Conservation (phyloP, 1,140 invertebrate genomes). For the Pachyrhynchus sulphureomaculatus region DNA sequence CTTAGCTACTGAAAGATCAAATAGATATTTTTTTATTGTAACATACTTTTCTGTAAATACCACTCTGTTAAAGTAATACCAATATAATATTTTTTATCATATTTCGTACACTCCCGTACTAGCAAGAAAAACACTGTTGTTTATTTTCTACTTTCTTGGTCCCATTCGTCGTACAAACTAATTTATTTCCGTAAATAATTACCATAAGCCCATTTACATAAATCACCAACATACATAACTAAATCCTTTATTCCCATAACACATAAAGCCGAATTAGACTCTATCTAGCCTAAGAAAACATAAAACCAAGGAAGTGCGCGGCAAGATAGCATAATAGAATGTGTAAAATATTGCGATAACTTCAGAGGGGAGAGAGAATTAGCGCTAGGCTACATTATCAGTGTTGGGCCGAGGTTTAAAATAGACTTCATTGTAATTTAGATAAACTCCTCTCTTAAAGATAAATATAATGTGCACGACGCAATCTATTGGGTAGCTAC, state of each 20-base stretch:
- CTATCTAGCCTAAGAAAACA: slow-evolving; percentile 24
- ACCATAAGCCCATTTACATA: slow-evolving; percentile 28
- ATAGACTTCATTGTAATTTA: not conserved
- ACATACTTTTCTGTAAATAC: too few species aligned
- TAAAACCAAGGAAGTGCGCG: slow-evolving; percentile 27
- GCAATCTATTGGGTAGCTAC: too few species aligned
- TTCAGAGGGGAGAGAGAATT: slow-evolving; percentile 18
- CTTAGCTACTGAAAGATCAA: too few species aligned
- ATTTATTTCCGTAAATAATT: slow-evolving; percentile 31
- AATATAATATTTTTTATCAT: too few species aligned
- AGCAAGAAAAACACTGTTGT: not conserved
- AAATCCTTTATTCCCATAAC: slow-evolving; percentile 28
- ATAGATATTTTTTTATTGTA: too few species aligned
- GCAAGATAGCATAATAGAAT: slow-evolving; percentile 30
- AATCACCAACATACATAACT: slow-evolving; percentile 25
- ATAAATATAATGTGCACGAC: not conserved
- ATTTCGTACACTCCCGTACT: too few species aligned
- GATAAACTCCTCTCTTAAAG: not conserved
- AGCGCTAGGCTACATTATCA: slow-evolving; percentile 14
- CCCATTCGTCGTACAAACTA: slow-evolving; percentile 10
- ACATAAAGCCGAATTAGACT: slow-evolving; percentile 28
- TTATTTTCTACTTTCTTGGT: slow-evolving; percentile 4
- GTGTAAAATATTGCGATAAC: slow-evolving; percentile 29
- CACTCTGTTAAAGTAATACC: too few species aligned
- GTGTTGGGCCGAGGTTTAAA: not conserved